A percentile compares a stretch with the other conserved stretches of the same genome.
phyloP scores from a whole-genome alignment of 2,797 vertebrate species.

The Chrosomus eos region DNA sequence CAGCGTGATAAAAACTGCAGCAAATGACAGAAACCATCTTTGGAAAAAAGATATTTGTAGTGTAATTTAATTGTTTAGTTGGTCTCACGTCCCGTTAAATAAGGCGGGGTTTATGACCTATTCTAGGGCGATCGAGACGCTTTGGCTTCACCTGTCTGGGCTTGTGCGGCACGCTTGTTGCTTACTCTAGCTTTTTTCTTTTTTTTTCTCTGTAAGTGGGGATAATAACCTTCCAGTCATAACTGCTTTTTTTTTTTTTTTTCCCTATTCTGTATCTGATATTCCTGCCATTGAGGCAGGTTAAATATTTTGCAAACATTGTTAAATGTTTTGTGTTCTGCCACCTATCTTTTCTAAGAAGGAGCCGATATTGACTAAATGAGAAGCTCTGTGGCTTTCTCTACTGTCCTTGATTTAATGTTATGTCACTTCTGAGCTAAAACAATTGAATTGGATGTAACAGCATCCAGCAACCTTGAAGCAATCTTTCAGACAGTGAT shows the following conservation, averaged over 20 bases:
- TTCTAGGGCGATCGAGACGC: no score
- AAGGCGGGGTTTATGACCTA: no score
- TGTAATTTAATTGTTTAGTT: no score
- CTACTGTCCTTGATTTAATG: constrained; percentile 51
- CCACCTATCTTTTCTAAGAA: constrained; percentile 13
- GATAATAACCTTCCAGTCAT: background rate
- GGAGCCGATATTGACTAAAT: constrained; percentile 36
- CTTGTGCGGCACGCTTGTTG: no score
- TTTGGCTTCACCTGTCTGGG: no score
- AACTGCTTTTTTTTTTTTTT: background rate
- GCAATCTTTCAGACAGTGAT: constrained; percentile 56
- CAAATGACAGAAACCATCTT: no score
- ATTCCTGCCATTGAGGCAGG: background rate
- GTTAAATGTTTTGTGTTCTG: constrained; percentile 29
- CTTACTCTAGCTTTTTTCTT: background rate
- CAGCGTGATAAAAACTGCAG: no score
- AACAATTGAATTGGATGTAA: constrained; percentile 54
- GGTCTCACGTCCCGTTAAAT: no score
- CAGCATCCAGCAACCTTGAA: constrained; percentile 54
- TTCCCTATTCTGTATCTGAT: background rate
- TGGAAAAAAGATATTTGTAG: no score
- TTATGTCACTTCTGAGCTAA: constrained; percentile 52
- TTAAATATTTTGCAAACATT: constrained; percentile 16
- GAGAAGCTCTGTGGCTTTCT: constrained; percentile 33
- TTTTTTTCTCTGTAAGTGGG: background rate